Conservation (phyloP, 2,888 invertebrate species). For the Sympetrum striolatum region DNA sequence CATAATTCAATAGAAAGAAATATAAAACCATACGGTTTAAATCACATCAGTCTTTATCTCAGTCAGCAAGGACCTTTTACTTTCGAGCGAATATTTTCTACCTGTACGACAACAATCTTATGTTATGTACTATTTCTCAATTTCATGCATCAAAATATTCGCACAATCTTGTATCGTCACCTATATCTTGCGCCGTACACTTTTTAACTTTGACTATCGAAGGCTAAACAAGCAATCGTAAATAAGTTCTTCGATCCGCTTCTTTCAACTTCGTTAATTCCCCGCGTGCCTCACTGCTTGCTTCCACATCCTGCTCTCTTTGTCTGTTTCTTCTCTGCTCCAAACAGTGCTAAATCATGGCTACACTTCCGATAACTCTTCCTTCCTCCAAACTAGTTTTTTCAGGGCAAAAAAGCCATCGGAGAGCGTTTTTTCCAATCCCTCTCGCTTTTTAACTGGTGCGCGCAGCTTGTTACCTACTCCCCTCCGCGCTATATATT, state of each 20-base stretch:
- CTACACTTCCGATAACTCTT: constrained; percentile 12
- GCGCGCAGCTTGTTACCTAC: background rate
- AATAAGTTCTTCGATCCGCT: background rate
- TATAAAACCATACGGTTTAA: no score
- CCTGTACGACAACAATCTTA: no score
- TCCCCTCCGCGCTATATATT: background rate
- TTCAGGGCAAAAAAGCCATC: background rate
- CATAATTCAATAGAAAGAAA: no score
- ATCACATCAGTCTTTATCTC: no score
- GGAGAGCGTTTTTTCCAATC: constrained; percentile 1
- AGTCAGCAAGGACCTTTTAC: no score
- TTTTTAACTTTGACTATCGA: no score
- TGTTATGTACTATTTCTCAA: no score
- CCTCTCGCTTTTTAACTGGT: background rate
- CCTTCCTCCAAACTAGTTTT: background rate
- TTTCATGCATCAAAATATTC: no score
- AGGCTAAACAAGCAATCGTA: no score
- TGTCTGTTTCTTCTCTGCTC: background rate
- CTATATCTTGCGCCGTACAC: no score
- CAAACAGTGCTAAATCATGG: background rate
- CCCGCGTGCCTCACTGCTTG: background rate
- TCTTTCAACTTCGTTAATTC: background rate
- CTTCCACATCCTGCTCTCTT: background rate
- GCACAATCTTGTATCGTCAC: no score
- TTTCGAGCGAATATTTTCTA: no score